phyloP scores from a whole-genome alignment of 2,797 vertebrate genomes.

The Phoeniculus purpureus region DNA sequence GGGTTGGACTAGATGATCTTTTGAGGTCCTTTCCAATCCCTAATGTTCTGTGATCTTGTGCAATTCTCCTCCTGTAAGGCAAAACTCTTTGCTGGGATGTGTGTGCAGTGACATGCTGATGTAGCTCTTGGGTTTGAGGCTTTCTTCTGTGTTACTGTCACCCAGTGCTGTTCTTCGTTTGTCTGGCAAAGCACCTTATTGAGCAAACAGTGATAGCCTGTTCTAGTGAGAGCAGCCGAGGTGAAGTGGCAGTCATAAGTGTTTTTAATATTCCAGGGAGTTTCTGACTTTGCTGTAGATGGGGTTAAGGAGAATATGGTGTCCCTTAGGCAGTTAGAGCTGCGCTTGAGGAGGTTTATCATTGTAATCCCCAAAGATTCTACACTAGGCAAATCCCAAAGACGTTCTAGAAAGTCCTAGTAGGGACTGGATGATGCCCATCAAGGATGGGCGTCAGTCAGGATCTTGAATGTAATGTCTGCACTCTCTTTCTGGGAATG shows the following conservation, averaged over 20 bases:
- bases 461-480: not conserved
- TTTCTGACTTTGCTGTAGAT: not conserved
- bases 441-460: not conserved
- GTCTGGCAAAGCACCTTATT: not conserved
- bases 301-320: not conserved
- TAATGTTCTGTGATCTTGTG: too few species aligned
- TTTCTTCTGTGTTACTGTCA: not conserved
- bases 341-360: not conserved
- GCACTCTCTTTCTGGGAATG: rapidly evolving
- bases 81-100: rapidly evolving
- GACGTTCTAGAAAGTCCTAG: not conserved
- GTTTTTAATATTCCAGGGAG: not conserved
- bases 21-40: too few species aligned
- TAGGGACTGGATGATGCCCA: not conserved
- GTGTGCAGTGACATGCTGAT: rapidly evolving
- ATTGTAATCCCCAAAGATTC: not conserved
- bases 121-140: not conserved
- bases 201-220: not conserved
- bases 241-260: not conserved
- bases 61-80: not conserved
- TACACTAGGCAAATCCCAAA: not conserved
- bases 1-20: too few species aligned
- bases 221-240: not conserved
- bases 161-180: not conserved
- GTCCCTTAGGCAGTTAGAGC: not conserved